Evolutionary conservation across 2,797 vertebrate species (phyloP), one percentile per base, ranked within the genome.

Genomic region (Notamacropus eugenii): DNA sequence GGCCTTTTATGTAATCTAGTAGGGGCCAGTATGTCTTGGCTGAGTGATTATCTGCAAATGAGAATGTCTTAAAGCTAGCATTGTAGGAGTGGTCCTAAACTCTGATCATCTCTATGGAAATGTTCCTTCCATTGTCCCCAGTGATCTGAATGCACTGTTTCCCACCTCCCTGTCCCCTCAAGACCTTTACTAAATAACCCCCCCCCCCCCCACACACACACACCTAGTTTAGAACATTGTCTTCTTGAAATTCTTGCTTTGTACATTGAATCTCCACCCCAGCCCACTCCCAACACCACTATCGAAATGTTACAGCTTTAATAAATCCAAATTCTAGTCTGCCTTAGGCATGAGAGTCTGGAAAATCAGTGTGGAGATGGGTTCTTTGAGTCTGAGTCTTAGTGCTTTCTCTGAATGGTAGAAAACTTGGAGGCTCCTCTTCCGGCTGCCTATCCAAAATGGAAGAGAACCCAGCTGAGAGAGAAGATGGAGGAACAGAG

Each of bases 101-200:
- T n/a, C 34, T n/a, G 16, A 22, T 40, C 34, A 0, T 19, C 62
- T n/a, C 34, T 22, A 14, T 67, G 31, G 62, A 59, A 59, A 59
- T 31, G 29, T 27, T 57, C 56, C 56, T 24, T 57, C 56, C 12
- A 58, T 92, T 96, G 96, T 96, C 92, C 40, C 95, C 56, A 59
- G 0, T 50, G 27, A 93, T 57, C 93, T 19, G 9, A 93, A 67
- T 90, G 96, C 94, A 55, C 92, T 29, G 46, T 92, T 55, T 10
- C 19, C 31, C 14, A 34, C n/a, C 28, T 28, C 0, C 12, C 29
- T 9, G 27, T 16, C 5, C 1, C 74, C 93, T 92, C 87, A 93
- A 82, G 27, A 1, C 14, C 52, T 54, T 94, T 13, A 27, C n/a
- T 28, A 56, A 55, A 93, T 91, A 52, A 52, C 6, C 6, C 6